Evolutionary conservation across 2,113 vertebrate genomes (phyloP), one percentile per base, ranked within the genome.

Genomic region (Orientallactaga bullata): DNA sequence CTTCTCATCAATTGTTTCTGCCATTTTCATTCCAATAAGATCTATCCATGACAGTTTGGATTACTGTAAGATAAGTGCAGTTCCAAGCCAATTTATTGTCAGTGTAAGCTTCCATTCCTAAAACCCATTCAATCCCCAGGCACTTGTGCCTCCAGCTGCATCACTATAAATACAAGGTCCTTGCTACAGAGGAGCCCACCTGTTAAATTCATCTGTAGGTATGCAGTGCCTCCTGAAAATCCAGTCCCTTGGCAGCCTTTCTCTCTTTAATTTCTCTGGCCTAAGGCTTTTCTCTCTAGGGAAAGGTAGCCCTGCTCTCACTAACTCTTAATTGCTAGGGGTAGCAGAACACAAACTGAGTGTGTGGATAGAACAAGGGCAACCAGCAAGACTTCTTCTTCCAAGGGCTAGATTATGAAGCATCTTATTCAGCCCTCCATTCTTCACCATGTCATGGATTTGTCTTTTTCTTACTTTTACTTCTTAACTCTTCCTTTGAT

Each of bases 191-290:
- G 79, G 2, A 94, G 78, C 60, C 37, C 92, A 85, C 94, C 95
- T 97, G 97, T 42, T 97, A 98, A 98, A 97, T 95, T 98, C 97
- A 97, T 97, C 96, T 97, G 66, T 84, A 95, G 87, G 93, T 79
- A 85, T 12, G 0, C 24, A 0, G 0, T 76, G 66, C 86, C 92
- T 95, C 86, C 21, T 80, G 35, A 26, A 93, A 96, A 88, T 16
- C 90, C 81, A 76, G 90, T 94, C 83, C 0, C 86, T 71, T 90
- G 39, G 93, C 71, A 47, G 13, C 85, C 91, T 71, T 89, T 61
- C 77, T 86, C 77, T 96, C 87, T 96, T 97, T 77, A 61, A 88
- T 96, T 96, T 90, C 79, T 76, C 89, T 93, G 92, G 91, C 77
- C 69, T 96, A 91, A 65, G 73, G 63, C 72, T 93, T 72, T 81